Conservation (phyloP, 1,140 invertebrate species). For the Anastatus disparis region DNA sequence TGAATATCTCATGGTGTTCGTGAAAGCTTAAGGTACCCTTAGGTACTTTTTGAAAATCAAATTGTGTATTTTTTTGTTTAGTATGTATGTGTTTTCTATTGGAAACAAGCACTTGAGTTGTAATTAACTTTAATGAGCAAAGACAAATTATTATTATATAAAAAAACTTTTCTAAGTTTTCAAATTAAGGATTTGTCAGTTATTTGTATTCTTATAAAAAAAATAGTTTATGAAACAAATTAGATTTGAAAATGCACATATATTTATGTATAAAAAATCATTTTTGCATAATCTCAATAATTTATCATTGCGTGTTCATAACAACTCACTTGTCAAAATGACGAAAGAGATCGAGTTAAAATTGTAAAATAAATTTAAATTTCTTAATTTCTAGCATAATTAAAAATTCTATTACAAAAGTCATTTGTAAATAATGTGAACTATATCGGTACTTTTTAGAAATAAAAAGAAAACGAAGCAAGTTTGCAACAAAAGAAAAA, state of each 20-base stretch:
- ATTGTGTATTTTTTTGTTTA: constrained; percentile 2
- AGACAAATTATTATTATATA: too few species aligned
- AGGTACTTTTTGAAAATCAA: constrained; percentile 4
- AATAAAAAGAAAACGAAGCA: constrained; percentile 1
- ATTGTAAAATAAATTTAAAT: constrained; percentile 35
- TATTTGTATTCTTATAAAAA: neutral
- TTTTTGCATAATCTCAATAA: constrained; percentile 6
- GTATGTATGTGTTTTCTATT: constrained; percentile 14
- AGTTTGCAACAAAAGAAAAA: neutral
- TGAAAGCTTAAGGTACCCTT: constrained; percentile 1
- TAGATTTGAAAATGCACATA: neutral
- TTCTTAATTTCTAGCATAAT: constrained; percentile 25
- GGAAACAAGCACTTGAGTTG: constrained; percentile 8
- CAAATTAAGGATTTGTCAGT: neutral
- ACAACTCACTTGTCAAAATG: neutral
- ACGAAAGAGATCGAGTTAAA: neutral
- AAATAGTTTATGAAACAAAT: neutral
- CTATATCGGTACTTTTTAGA: constrained; percentile 20
- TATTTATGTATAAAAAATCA: neutral
- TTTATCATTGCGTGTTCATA: neutral
- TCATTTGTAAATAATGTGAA: constrained; percentile 35
- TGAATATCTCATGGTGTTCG: neutral
- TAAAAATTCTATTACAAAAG: constrained; percentile 16
- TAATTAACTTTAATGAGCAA: neutral
- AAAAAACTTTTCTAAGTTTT: neutral